Percentiles rank a stretch among this genome's conserved stretches.
These are phyloP conservation scores for Paraplagusia blochii DNA, from an alignment of 2,113 vertebrate genomes.

Conservation along the genomic window DNA sequence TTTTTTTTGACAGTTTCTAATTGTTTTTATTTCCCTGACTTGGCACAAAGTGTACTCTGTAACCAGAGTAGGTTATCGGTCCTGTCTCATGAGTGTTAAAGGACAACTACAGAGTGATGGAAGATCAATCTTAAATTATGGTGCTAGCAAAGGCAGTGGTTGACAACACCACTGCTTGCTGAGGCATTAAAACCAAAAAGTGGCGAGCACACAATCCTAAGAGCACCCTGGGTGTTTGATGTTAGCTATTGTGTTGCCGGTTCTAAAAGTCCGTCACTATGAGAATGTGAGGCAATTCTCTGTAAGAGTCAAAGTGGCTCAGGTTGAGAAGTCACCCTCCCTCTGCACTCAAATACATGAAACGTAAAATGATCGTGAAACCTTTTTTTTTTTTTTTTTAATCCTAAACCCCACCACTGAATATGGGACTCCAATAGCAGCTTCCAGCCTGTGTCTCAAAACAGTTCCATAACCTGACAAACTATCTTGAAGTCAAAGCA, in stretches of 20 bases:
- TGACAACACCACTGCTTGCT: slow-evolving; percentile 5
- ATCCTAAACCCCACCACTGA: too few relatives aligned
- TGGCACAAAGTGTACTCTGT: slow-evolving; percentile 26
- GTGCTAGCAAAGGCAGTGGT: slow-evolving; percentile 15
- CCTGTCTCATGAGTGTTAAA: slow-evolving; percentile 17
- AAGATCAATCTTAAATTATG: slow-evolving; percentile 38
- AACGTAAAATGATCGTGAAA: background rate
- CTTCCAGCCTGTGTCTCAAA: too few relatives aligned
- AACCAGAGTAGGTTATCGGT: slow-evolving; percentile 11
- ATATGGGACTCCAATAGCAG: too few relatives aligned
- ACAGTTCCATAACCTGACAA: too few relatives aligned
- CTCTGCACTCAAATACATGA: background rate
- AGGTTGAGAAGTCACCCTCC: background rate
- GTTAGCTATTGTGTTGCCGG: background rate
- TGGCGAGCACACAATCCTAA: slow-evolving; percentile 1
- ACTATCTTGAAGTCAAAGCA: too few relatives aligned
- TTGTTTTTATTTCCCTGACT: slow-evolving; percentile 19
- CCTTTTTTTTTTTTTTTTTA: too few relatives aligned
- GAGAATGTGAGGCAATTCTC: background rate
- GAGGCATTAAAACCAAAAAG: slow-evolving; percentile 7
- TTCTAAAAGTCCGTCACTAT: too few relatives aligned
- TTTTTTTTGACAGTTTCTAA: slow-evolving; percentile 15
- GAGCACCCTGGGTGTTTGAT: background rate
- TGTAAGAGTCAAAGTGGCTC: background rate
- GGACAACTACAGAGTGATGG: slow-evolving; percentile 17